phyloP scores from a whole-genome alignment of 2,113 vertebrate genomes.

The Sciurus niger region DNA sequence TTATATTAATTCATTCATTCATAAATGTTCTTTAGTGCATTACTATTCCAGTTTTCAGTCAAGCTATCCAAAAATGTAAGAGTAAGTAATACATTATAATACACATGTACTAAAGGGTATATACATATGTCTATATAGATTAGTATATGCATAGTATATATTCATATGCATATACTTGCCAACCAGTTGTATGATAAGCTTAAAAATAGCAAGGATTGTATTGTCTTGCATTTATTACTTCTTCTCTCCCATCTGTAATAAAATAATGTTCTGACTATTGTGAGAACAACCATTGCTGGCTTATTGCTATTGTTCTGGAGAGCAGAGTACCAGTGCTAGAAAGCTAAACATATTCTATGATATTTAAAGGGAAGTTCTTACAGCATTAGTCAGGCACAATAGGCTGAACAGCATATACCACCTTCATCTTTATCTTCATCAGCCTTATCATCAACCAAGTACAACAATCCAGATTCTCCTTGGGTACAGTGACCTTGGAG shows the following conservation, averaged over 20 bases:
- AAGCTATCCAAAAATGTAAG: neutral
- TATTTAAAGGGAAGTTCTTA: neutral
- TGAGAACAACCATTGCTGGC: neutral
- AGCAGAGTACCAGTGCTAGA: neutral
- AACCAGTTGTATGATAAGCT: neutral
- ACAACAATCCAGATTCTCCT: neutral
- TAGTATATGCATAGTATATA: neutral
- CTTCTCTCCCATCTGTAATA: neutral
- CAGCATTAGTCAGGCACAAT: neutral
- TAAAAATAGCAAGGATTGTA: neutral
- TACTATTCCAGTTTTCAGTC: constrained; percentile 1
- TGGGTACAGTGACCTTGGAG: neutral
- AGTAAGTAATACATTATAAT: neutral
- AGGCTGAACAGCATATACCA: neutral
- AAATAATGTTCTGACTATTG: neutral
- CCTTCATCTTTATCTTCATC: neutral
- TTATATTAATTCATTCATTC: neutral
- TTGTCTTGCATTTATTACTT: neutral
- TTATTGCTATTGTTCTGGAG: neutral
- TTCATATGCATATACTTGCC: neutral
- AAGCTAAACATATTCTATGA: neutral
- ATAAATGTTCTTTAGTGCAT: neutral
- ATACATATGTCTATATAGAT: neutral
- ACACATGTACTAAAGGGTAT: neutral
- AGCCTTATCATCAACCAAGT: neutral